These are phyloP conservation scores for Aulostomus chinensis DNA, from an alignment of 2,797 vertebrate genomes.

Conservation along the genomic window DNA sequence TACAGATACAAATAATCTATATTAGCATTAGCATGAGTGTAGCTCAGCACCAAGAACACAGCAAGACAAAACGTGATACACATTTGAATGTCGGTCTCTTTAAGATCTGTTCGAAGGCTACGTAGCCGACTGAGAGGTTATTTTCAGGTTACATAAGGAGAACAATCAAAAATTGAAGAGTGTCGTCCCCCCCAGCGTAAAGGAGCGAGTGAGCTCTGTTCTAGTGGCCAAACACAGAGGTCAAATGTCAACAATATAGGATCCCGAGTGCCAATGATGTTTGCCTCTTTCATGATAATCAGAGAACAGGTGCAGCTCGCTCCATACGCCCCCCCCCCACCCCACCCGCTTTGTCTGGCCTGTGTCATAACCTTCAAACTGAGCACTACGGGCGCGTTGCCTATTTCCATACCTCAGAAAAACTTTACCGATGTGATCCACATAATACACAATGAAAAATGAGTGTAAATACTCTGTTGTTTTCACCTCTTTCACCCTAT, in stretches of 20 bases:
- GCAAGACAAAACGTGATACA: constrained; percentile 25
- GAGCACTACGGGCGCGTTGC: constrained; percentile 58
- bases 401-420: constrained; percentile 72
- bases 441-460: constrained; percentile 63
- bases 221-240: constrained; percentile 83
- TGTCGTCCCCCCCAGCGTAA: constrained; percentile 1
- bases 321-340: constrained; percentile 41
- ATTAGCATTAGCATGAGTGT: constrained; percentile 8
- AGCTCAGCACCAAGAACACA: constrained; percentile 22
- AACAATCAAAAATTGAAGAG: constrained; percentile 67
- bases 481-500: constrained; percentile 48
- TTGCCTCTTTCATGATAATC: constrained; percentile 95
- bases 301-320: constrained; percentile 76
- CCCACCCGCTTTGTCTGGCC: constrained; percentile 65
- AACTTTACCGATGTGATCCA: constrained; percentile 50
- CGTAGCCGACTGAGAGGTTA: constrained; percentile 55
- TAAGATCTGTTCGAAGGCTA: constrained; percentile 27
- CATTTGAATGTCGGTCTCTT: constrained; percentile 54
- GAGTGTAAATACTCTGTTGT: constrained; percentile 77
- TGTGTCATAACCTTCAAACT: constrained; percentile 71
- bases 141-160: constrained; percentile 76
- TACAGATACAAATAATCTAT: neutral
- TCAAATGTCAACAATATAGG: constrained; percentile 84
- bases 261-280: constrained; percentile 93
- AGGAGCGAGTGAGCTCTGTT: constrained; percentile 59